A percentile compares a stretch with the other conserved stretches of the same genome.
Conservation (phyloP, 1,140 invertebrate species). For the Chironomus striatipennis region DNA sequence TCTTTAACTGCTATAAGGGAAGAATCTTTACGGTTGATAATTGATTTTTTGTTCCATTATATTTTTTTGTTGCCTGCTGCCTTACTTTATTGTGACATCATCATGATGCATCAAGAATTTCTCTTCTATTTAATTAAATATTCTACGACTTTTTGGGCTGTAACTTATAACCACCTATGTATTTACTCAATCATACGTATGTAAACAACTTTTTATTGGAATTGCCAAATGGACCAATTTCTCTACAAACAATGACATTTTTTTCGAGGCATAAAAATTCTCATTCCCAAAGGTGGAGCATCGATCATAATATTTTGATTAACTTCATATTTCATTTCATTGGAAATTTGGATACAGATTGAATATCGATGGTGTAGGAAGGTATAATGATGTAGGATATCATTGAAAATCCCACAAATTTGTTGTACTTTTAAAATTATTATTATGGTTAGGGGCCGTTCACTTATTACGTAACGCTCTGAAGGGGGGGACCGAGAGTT, state of each 20-base stretch:
- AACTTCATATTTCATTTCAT: background rate
- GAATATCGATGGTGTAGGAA: too few species aligned
- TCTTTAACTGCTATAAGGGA: too few species aligned
- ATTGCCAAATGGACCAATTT: background rate
- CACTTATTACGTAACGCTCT: too few species aligned
- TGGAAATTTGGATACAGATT: too few species aligned
- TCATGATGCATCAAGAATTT: background rate
- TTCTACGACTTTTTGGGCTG: background rate
- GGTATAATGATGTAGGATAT: background rate
- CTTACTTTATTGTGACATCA: background rate
- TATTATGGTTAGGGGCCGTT: too few species aligned
- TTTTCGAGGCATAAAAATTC: background rate
- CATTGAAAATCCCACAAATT: conserved; percentile 1
- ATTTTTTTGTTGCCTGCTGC: too few species aligned
- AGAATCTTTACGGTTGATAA: too few species aligned
- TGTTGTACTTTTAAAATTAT: background rate
- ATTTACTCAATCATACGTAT: background rate
- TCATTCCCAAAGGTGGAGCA: background rate
- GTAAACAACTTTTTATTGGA: background rate
- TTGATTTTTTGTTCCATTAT: too few species aligned
- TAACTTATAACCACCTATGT: background rate
- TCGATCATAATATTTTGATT: background rate
- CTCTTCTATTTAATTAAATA: background rate
- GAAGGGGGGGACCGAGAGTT: too few species aligned
- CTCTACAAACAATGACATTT: background rate